Conservation (phyloP, 2,113 vertebrate genomes). For the Tor tambroides region DNA sequence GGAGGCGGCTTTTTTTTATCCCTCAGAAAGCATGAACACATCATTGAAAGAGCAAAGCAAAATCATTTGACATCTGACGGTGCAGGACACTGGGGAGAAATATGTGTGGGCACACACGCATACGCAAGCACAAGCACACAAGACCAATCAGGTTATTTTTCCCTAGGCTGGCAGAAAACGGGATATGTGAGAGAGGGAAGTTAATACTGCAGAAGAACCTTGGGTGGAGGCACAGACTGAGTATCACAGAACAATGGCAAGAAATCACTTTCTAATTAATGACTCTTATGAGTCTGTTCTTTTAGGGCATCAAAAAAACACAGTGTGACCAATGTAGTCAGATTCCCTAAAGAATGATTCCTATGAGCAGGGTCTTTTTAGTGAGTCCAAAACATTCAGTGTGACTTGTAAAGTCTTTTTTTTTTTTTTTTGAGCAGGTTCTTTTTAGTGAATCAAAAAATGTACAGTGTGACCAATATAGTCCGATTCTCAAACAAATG, state of each 20-base stretch:
- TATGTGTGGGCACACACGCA: conserved; percentile 5
- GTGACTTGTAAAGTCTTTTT: too few species aligned
- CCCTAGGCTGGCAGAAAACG: neutral
- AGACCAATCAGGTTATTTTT: neutral
- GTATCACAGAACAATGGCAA: neutral
- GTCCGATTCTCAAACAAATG: neutral
- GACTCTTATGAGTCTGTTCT: neutral
- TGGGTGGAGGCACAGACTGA: neutral
- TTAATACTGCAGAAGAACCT: neutral
- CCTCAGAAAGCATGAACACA: conserved; percentile 19
- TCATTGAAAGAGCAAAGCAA: conserved; percentile 23
- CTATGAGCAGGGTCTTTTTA: neutral
- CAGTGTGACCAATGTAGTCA: neutral
- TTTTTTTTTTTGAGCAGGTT: too few species aligned
- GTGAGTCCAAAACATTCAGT: too few species aligned
- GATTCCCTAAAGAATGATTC: neutral
- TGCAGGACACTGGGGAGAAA: conserved; percentile 35
- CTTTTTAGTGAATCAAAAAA: neutral
- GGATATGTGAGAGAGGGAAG: conserved; percentile 3
- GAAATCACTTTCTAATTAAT: neutral
- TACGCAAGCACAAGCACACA: neutral
- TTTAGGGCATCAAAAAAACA: neutral
- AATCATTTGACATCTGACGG: conserved; percentile 24
- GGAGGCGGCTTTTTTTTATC: neutral
- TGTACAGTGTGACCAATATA: neutral